A percentile compares a stretch with the other conserved stretches of the same genome.
Evolutionary conservation across 2,888 invertebrate species (phyloP).

Genomic region (Cabera pusaria): DNA sequence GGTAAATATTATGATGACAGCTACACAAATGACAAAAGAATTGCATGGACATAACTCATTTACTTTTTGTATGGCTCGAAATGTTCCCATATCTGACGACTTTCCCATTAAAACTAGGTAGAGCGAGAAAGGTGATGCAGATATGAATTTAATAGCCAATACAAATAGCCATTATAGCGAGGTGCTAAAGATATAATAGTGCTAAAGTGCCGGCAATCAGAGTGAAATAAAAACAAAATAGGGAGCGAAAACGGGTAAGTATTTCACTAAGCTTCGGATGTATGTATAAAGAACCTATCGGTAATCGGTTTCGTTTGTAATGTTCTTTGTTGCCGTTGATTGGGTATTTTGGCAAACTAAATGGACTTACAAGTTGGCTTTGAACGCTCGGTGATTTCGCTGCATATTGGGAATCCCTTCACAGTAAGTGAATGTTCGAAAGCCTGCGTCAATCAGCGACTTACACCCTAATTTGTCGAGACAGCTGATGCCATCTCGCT

Average conservation of each 20-base stretch:
- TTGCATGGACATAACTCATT: conserved; percentile 29
- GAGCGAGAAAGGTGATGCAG: conserved; percentile 8
- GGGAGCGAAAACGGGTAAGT: too few relatives aligned
- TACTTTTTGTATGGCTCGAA: conserved; percentile 6
- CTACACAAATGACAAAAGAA: conserved; percentile 46
- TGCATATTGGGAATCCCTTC: conserved; percentile 37
- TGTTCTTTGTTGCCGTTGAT: conserved; percentile 5
- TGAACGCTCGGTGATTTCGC: too few relatives aligned
- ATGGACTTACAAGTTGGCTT: conserved; percentile 14
- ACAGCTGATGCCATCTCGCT: conserved; percentile 51
- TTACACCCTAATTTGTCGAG: conserved; percentile 51
- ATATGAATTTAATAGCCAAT: conserved; percentile 18
- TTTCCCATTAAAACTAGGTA: conserved; percentile 10
- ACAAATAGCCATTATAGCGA: conserved; percentile 10
- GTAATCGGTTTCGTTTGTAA: conserved; percentile 4
- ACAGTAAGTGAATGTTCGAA: conserved; percentile 48
- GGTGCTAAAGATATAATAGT: conserved; percentile 4
- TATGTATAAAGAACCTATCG: too few relatives aligned
- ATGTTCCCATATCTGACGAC: conserved; percentile 11
- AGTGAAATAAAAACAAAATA: not conserved
- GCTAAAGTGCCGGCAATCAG: conserved; percentile 7
- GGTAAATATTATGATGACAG: conserved; percentile 17
- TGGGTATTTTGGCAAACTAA: conserved; percentile 8
- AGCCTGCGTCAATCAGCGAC: conserved; percentile 33
- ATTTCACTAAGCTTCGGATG: not conserved